These are phyloP conservation scores for Gymnocypris eckloni DNA, from an alignment of 2,797 vertebrate species.

Conservation along the genomic window DNA sequence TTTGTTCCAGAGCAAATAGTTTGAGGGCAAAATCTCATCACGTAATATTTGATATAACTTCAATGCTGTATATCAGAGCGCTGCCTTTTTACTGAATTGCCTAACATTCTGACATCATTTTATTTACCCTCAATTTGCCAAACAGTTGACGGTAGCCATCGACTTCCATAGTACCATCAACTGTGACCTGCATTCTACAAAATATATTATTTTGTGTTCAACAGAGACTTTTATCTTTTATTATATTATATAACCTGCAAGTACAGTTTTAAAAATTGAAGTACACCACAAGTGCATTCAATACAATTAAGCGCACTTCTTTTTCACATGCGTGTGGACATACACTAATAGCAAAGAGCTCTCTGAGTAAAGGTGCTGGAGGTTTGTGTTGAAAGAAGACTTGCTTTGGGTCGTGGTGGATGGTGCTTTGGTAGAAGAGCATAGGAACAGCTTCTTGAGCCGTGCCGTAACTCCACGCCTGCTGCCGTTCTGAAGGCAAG, in stretches of 20 bases:
- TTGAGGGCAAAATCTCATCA: no score
- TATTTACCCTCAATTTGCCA: neutral
- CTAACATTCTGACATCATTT: neutral
- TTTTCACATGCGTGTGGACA: conserved; percentile 20
- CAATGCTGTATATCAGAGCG: no score
- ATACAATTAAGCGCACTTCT: neutral
- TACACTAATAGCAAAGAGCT: neutral
- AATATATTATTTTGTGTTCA: neutral
- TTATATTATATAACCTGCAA: neutral
- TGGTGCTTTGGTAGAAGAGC: conserved; percentile 87
- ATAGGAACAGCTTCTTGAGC: conserved; percentile 92
- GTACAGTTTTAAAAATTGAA: neutral
- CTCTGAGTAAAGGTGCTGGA: conserved; percentile 19
- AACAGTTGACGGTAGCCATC: neutral
- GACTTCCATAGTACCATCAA: neutral
- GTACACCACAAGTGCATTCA: neutral
- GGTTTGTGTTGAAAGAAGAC: conserved; percentile 71
- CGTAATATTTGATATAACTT: no score
- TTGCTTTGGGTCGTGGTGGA: conserved; percentile 94
- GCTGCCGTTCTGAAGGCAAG: conserved; percentile 85
- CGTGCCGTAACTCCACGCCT: conserved; percentile 91
- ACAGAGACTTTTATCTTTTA: neutral
- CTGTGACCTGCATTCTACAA: neutral
- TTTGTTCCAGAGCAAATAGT: no score
- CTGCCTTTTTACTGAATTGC: no score